A percentile compares a stretch with the other conserved stretches of the same genome.
phyloP scores from a whole-genome alignment of 2,797 vertebrate genomes.

The Coreius guichenoti region DNA sequence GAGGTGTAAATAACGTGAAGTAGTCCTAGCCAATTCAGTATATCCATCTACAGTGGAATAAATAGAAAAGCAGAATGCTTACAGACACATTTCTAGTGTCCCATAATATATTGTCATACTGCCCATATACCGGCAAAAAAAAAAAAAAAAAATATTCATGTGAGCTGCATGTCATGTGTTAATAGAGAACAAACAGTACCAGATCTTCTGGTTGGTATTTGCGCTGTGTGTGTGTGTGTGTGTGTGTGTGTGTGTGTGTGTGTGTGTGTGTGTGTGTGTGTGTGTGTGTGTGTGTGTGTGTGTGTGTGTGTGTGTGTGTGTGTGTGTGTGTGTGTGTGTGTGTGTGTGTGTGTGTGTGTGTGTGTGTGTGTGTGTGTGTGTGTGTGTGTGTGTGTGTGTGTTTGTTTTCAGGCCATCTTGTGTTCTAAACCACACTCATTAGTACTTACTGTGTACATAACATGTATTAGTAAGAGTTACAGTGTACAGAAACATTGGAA shows the following conservation, averaged over 20 bases:
- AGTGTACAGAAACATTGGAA: slow-evolving; percentile 70
- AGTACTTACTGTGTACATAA: slow-evolving; percentile 54
- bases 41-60: background rate
- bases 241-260: background rate
- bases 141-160: background rate
- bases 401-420: slow-evolving; percentile 41
- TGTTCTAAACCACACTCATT: slow-evolving; percentile 44
- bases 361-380: background rate
- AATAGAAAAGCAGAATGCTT: background rate
- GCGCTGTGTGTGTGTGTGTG: background rate
- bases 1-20: background rate
- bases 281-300: background rate
- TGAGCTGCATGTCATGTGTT: background rate
- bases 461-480: slow-evolving; percentile 59
- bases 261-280: background rate
- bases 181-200: slow-evolving; percentile 34
- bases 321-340: background rate
- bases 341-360: background rate
- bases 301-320: background rate
- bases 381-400: background rate
- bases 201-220: slow-evolving; percentile 10
- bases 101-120: background rate
- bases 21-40: background rate
- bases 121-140: background rate
- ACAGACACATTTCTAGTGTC: background rate